phyloP scores from a whole-genome alignment of 2,888 invertebrate genomes.

The Scaptomyza caliginosa region DNA sequence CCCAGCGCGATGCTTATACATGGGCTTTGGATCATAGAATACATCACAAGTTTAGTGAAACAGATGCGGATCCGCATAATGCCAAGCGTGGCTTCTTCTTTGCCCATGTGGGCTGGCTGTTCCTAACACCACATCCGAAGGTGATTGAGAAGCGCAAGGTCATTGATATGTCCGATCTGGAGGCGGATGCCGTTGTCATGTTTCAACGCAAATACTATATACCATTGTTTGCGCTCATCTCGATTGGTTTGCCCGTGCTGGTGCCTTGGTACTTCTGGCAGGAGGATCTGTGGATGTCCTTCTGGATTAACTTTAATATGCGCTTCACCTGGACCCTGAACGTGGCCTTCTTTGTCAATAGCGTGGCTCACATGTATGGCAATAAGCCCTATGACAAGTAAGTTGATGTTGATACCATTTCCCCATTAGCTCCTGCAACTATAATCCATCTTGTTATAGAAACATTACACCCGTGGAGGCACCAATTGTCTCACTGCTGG shows the following conservation, averaged over 20 bases:
- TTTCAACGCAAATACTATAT: slow-evolving; percentile 91
- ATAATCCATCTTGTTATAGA: no score
- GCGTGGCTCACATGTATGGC: slow-evolving; percentile 97
- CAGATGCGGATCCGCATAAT: slow-evolving; percentile 90
- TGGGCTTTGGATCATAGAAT: slow-evolving; percentile 95
- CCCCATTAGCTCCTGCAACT: no score
- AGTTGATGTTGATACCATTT: no score
- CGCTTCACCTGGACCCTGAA: slow-evolving; percentile 94
- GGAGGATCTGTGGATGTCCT: slow-evolving; percentile 91
- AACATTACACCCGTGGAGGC: slow-evolving; percentile 90
- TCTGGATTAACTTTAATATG: slow-evolving; percentile 92
- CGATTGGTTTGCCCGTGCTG: slow-evolving; percentile 88
- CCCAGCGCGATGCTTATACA: slow-evolving; percentile 93
- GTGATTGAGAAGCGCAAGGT: slow-evolving; percentile 88
- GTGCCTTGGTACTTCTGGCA: slow-evolving; percentile 94
- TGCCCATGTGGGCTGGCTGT: slow-evolving; percentile 96
- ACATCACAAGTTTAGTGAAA: slow-evolving; percentile 95
- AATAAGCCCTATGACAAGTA: slow-evolving; percentile 95
- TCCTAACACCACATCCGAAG: slow-evolving; percentile 92
- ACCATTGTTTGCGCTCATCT: slow-evolving; percentile 89
- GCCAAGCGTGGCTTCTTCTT: slow-evolving; percentile 94
- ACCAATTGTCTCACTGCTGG: slow-evolving; percentile 89
- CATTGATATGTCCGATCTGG: slow-evolving; percentile 89
- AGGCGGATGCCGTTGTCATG: slow-evolving; percentile 90
- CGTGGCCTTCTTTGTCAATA: slow-evolving; percentile 97